Base-by-base conservation (phyloP, 2,797 vertebrate species). In the Coranthus polyacanthus region DNA sequence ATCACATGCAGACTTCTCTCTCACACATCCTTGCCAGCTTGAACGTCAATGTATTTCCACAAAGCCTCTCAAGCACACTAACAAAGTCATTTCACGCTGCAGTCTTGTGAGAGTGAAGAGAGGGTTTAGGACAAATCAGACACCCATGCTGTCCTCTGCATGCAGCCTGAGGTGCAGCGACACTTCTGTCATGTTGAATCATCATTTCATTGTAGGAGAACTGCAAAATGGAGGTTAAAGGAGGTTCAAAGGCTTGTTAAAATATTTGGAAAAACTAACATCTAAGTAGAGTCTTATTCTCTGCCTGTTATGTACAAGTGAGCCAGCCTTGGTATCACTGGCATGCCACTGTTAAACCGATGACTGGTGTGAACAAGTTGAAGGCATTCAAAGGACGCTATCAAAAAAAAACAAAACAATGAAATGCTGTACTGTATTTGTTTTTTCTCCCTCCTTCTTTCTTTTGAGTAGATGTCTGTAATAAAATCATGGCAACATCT, bases 341-440 rank as follows among this genome's bases (percentile, higher is more conserved):
- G 78, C 54, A 76, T 76, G 64, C 20, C 29, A 82, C 54, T 82
- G 45, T 77, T 67, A 12, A 54, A 77, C 54, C 21, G 26, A 57
- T 55, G 43, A 62, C 82, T 65, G 68, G 80, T 69, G 59, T 62
- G 38, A 65, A 88, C 81, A 84, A 58, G 75, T 46, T 52, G 2
- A 42, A 72, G 15, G 55, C 17, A 66, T 75, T 58, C 38, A 45
- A 24, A 59, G 18, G 12, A 59, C 51, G 52, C 32, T 39, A 41
- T 39, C 20, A 54, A 29, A 15, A 50, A 45, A 12, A 50, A 69
- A 44, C 43, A 20, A 43, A 49, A 26, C 44, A 42, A 26, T 47
- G 9, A 52, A 24, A 59, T 42, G 9, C 13, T 6, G 1, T 8
- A 24, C 1, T 54, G 18, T 38, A 4, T 24, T 11, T 38, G 22